phyloP scores from a whole-genome alignment of 2,888 invertebrate species.

The Orthonychiurus folsomi region DNA sequence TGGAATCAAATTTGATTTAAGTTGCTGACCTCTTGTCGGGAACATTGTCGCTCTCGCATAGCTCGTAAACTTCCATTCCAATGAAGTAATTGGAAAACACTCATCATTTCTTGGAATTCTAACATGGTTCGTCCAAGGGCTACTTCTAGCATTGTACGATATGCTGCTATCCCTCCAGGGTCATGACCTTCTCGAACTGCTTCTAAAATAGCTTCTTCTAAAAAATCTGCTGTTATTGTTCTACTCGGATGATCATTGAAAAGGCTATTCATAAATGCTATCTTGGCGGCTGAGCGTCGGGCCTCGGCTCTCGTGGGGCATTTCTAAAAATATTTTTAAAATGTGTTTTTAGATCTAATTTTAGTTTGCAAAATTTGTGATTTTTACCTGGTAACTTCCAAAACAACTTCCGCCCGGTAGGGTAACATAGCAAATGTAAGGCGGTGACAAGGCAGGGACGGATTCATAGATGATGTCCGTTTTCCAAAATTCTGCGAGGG shows the following conservation, averaged over 20 bases:
- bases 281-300: slow-evolving; percentile 85
- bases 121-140: slow-evolving; percentile 75
- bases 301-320: slow-evolving; percentile 93
- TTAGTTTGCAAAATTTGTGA: slow-evolving; percentile 2
- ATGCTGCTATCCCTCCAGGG: slow-evolving; percentile 56
- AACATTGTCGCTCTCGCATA: slow-evolving; percentile 89
- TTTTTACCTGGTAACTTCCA: slow-evolving; percentile 78
- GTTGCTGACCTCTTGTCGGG: slow-evolving; percentile 80
- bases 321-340: slow-evolving; percentile 53
- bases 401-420: slow-evolving; percentile 92
- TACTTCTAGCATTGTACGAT: slow-evolving; percentile 57
- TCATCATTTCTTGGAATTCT: slow-evolving; percentile 94
- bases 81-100: slow-evolving; percentile 89
- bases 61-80: slow-evolving; percentile 95
- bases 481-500: slow-evolving; percentile 90
- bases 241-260: slow-evolving; percentile 92
- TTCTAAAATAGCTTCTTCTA: slow-evolving; percentile 84
- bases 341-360: slow-evolving; percentile 9
- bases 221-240: slow-evolving; percentile 85
- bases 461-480: slow-evolving; percentile 92
- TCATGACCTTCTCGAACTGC: slow-evolving; percentile 52
- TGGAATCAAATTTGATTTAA: too few species aligned
- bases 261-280: slow-evolving; percentile 91
- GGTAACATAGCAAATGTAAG: slow-evolving; percentile 90
- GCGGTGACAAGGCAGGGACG: slow-evolving; percentile 79